Base-by-base conservation (phyloP, 2,113 vertebrate genomes). In the Paratilapia polleni region DNA sequence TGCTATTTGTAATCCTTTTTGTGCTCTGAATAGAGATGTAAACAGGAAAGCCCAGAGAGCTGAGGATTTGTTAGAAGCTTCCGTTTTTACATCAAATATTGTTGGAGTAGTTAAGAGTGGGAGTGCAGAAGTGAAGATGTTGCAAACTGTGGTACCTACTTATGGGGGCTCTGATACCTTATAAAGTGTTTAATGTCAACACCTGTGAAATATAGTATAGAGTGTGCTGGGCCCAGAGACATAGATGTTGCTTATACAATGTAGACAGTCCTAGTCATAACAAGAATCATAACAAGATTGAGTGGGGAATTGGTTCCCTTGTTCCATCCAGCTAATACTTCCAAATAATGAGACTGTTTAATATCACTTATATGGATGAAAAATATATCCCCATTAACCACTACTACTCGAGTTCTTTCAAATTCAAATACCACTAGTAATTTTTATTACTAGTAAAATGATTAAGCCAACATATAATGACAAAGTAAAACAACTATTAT, bases 1-100 rank as follows among this genome's bases (percentile, higher is more conserved):
- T 87, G 82, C 4, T 85, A 79, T 90, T 87, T 87, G 90, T 90
- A 91, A 90, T 92, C 87, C 80, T 59, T 91, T 90, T 91, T 86
- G 70, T 80, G 77, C 63, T 41, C 83, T 78, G 77, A 90, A 89
- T 86, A 87, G 75, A 91, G 83, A 90, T 88, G 88, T 87, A 88
- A 90, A 91, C 75, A 79, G 77, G 70, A 82, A 85, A 77, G 78
- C 82, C 78, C 86, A 22, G 62, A 87, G 85, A 91, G 86, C 84
- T 54, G 13, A 79, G 88, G 83, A 92, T 92, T 93, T 90, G 56
- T 80, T 75, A 6, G n/a, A 84, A 84, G 78, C 80, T 43, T 19
- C 43, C 19, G 75, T 80, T 81, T 84, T 52, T 13, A 77, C 7
- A 17, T 15, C 10, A n/a, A 19, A 83, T 70, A 77, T 73, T 60